Conservation (phyloP, 1,140 invertebrate species). For the Calycopis cecrops region DNA sequence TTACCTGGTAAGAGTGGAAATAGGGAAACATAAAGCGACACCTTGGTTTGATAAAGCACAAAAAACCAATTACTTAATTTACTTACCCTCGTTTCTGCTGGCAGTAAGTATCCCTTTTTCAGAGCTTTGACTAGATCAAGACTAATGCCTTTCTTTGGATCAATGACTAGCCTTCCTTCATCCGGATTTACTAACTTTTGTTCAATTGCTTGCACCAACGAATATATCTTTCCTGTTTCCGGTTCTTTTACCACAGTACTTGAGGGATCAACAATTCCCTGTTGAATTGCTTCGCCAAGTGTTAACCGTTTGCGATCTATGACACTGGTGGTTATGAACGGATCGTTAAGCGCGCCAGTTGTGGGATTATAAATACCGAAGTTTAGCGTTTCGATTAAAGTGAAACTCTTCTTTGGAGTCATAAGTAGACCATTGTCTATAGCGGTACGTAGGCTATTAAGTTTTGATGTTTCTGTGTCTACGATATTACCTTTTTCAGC, state of each 20-base stretch:
- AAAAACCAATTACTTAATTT: slow-evolving; percentile 32
- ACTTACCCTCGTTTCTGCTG: slow-evolving; percentile 95
- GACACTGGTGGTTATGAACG: slow-evolving; percentile 82
- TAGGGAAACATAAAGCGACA: slow-evolving; percentile 64
- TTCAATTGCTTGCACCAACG: slow-evolving; percentile 86
- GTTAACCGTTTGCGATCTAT: slow-evolving; percentile 82
- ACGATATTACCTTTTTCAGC: slow-evolving; percentile 89
- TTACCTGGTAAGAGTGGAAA: slow-evolving; percentile 61
- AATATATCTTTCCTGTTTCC: slow-evolving; percentile 82
- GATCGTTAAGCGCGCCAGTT: slow-evolving; percentile 87
- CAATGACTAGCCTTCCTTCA: slow-evolving; percentile 81
- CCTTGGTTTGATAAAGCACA: slow-evolving; percentile 65
- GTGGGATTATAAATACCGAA: slow-evolving; percentile 89
- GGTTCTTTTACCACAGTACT: slow-evolving; percentile 89
- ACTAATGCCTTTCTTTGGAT: slow-evolving; percentile 78
- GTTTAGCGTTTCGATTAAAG: slow-evolving; percentile 87
- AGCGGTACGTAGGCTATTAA: slow-evolving; percentile 84
- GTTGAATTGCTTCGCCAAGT: slow-evolving; percentile 84
- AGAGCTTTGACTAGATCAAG: slow-evolving; percentile 91
- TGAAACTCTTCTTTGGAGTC: slow-evolving; percentile 84
- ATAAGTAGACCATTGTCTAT: slow-evolving; percentile 85
- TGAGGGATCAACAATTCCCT: slow-evolving; percentile 88
- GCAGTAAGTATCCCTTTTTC: slow-evolving; percentile 89
- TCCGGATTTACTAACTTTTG: slow-evolving; percentile 85
- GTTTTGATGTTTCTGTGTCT: slow-evolving; percentile 86